A percentile compares a stretch with the other conserved stretches of the same genome.
Conservation (phyloP, 2,888 invertebrate species). For the Mystacides longicornis region DNA sequence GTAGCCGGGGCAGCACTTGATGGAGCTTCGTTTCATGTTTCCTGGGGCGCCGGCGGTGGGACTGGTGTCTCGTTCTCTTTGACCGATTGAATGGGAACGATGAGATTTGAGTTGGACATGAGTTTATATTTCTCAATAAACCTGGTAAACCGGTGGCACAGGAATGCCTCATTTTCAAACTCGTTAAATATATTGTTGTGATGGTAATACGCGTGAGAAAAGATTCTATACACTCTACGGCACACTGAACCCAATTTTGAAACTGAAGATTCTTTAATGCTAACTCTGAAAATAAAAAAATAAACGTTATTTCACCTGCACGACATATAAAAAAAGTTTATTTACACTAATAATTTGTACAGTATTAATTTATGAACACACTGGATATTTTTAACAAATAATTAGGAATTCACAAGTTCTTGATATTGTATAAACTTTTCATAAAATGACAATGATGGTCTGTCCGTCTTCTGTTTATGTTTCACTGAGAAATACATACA, state of each 20-base stretch:
- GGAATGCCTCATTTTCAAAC: conserved; percentile 92
- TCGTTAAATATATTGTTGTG: conserved; percentile 95
- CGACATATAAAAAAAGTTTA: background rate
- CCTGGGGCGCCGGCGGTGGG: conserved; percentile 47
- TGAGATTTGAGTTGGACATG: conserved; percentile 97
- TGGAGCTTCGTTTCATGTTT: conserved; percentile 36
- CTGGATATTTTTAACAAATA: too few relatives aligned
- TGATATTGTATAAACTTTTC: too few relatives aligned
- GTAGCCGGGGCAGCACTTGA: conserved; percentile 21
- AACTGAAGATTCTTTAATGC: conserved; percentile 98
- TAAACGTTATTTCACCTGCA: too few relatives aligned
- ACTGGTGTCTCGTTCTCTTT: conserved; percentile 24
- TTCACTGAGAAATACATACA: too few relatives aligned
- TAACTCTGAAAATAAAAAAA: conserved; percentile 69
- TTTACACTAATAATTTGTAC: background rate
- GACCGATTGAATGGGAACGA: conserved; percentile 71
- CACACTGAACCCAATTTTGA: conserved; percentile 98
- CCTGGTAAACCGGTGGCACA: conserved; percentile 93
- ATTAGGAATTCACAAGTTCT: too few relatives aligned
- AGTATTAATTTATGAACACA: too few relatives aligned
- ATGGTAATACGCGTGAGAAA: conserved; percentile 99
- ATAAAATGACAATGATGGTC: too few relatives aligned
- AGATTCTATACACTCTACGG: conserved; percentile 96
- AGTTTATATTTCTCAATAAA: conserved; percentile 98
- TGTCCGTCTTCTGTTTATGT: too few relatives aligned